Evolutionary conservation across 2,113 vertebrate genomes (phyloP).

Genomic region (Thymallus thymallus): DNA sequence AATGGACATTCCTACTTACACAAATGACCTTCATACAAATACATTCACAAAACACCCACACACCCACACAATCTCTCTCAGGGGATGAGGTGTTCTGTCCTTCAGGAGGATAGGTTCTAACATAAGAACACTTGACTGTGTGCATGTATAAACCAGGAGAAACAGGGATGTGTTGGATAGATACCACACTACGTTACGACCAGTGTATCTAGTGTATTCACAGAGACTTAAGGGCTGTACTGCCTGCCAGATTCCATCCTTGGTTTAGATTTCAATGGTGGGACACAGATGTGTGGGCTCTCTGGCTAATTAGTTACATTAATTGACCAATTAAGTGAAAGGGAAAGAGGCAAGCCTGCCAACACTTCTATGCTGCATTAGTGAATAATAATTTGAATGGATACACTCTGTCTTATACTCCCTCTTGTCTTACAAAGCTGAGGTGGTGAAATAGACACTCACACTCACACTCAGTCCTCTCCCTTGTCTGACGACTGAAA

Average conservation of each 20-base stretch:
- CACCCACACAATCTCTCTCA: no score
- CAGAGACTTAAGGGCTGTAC: no score
- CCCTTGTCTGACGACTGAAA: slow-evolving; percentile 38
- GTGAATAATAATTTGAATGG: background rate
- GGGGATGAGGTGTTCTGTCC: background rate
- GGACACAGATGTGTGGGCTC: slow-evolving; percentile 54
- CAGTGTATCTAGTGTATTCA: background rate
- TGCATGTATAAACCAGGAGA: no score
- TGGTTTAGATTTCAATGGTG: background rate
- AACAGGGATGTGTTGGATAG: no score
- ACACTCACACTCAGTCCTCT: background rate
- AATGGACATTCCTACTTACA: no score
- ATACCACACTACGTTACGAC: no score
- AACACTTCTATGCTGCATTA: background rate
- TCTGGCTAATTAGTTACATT: slow-evolving; percentile 54
- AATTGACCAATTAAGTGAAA: slow-evolving; percentile 34
- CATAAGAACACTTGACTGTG: no score
- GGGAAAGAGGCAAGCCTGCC: slow-evolving; percentile 14
- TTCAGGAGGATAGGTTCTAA: no score
- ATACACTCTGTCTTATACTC: slow-evolving; percentile 29
- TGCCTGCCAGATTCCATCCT: background rate
- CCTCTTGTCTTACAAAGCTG: slow-evolving; percentile 26
- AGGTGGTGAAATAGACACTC: background rate
- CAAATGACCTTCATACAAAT: no score
- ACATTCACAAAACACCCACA: background rate